Base-by-base conservation (phyloP, 2,113 vertebrate genomes). In the Coregonus clupeaformis region DNA sequence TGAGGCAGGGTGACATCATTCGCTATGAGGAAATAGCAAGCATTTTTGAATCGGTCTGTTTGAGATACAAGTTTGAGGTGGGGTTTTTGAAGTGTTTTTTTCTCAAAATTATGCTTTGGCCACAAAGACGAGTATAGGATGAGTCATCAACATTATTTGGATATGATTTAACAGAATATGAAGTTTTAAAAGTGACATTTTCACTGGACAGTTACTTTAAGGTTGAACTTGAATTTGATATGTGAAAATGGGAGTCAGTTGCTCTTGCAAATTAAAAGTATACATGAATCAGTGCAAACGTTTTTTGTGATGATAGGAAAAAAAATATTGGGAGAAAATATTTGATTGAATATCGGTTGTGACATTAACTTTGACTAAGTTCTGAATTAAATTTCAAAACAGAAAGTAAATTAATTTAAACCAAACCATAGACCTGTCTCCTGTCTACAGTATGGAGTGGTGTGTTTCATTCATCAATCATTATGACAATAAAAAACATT, bases 281-380 rank as follows among this genome's bases (percentile, higher is more conserved):
- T 89, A 93, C 82, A 83, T 92, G 90, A 85, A 90, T 91, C 91
- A 89, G 82, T 89, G 87, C 57, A 60, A 22, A 60, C 0, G 18
- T 60, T 60, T 1, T 93, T 91, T 92, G 91, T 95, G 93, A 94
- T 92, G 91, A 93, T 94, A 94, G 93, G 92, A 95, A 94, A 95
- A 86, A 87, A 91, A 94, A 91, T 93, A 90, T 95, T 94, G 94
- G 92, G 92, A 91, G 90, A 89, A 91, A 86, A 79, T 76, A 80
- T 81, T 82, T 82, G 81, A 79, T 83, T 74, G 75, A 87, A 76
- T 78, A 83, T 87, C 71, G 77, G 79, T 68, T 81, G 78, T 87
- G 90, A 81, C 79, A 82, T 87, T 79, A 84, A 82, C 81, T 89
- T 87, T 89, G 84, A 85, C 82, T 81, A 87, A 82, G 71, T 88